Evolutionary conservation across 2,888 invertebrate species (phyloP), one percentile per base, ranked within the genome.

Genomic region (Netelia inedita): DNA sequence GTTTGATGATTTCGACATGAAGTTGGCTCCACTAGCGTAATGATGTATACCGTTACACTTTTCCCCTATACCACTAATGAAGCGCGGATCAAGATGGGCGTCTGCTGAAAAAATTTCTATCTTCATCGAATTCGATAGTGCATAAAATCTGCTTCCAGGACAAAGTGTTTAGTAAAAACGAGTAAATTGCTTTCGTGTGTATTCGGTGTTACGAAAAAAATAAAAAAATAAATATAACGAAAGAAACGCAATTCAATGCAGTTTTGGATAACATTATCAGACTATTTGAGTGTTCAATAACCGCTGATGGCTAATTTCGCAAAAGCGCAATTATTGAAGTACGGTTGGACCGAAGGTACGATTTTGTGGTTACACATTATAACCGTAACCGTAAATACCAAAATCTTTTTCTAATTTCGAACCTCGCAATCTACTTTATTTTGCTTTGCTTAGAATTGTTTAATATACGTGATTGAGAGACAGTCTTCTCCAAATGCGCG

Each of bases 261-360:
- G 11, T 16, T 68, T 16, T 35, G 2, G 14, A 46, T 14, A 46
- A 10, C 2, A 46, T 46, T 46, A 14, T 46, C 14, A 46, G 63
- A 19, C 57, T 79, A 50, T 21, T 21, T 28, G 9, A 28, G 23
- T 55, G 16, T 69, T 35, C 66, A 1, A 11, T 72, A 72, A 55
- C 2, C n/a, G 35, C 6, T 28, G 75, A 92, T 93, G 92, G 80
- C 91, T 43, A 95, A 96, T 94, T 97, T 97, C 93, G 97, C 96
- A 10, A 95, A 95, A 88, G 95, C 95, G 83, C 96, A 96, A 90
- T 92, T 97, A 11, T 95, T 96, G 89, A 97, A 97, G 94, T 97
- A 96, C 91, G 97, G 97, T 21, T 97, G 97, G 97, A 95, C 94
- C 75, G 95, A 96, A 94, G 96, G 96, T 96, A 94, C 61, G 79